Conservation (phyloP, 1,140 invertebrate genomes). For the Drosophila equinoxialis region DNA sequence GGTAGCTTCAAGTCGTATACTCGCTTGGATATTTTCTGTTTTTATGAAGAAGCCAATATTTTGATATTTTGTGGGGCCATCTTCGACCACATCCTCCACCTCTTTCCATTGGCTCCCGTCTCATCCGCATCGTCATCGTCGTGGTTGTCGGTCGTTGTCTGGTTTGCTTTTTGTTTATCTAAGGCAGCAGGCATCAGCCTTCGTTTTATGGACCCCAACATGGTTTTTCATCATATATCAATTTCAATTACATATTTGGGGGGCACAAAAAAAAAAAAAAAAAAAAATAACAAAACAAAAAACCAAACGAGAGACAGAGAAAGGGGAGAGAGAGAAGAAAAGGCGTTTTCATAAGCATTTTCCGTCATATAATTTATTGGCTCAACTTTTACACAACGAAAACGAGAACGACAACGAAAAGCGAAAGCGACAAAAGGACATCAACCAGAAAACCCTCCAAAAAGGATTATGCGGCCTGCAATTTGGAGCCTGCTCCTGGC, state of each 20-base stretch:
- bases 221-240: constrained; percentile 66
- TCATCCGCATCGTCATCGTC: constrained; percentile 7
- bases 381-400: constrained; percentile 39
- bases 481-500: constrained; percentile 52
- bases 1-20: background rate
- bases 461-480: constrained; percentile 74
- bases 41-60: constrained; percentile 55
- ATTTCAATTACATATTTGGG: constrained; percentile 77
- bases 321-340: background rate
- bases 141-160: background rate
- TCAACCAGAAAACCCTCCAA: constrained; percentile 20
- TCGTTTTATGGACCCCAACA: constrained; percentile 57
- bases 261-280: constrained; percentile 9
- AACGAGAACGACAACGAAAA: constrained; percentile 11
- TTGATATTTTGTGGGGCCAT: constrained; percentile 57
- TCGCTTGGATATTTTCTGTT: constrained; percentile 9
- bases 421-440: constrained; percentile 51
- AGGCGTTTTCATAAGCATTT: constrained; percentile 47
- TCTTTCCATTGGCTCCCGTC: constrained; percentile 6
- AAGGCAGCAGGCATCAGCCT: constrained; percentile 45
- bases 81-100: background rate
- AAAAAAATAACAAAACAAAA: background rate
- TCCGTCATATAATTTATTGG: constrained; percentile 74
- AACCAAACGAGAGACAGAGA: background rate
- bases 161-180: constrained; percentile 67